A percentile compares a stretch with the other conserved stretches of the same genome.
phyloP scores from a whole-genome alignment of 2,797 vertebrate species.

The Hipposideros larvatus region DNA sequence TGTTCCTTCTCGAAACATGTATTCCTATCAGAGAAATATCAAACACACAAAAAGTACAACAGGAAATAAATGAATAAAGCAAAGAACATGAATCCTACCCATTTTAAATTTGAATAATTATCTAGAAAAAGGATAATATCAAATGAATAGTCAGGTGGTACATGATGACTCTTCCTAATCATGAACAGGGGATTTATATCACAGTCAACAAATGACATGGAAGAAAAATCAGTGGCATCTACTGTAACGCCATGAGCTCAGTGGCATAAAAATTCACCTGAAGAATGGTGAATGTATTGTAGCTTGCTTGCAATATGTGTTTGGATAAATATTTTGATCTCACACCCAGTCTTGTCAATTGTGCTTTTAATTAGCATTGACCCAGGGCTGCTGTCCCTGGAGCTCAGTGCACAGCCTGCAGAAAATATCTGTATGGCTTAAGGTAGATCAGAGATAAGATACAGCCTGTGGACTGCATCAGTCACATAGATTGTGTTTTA shows the following conservation, averaged over 20 bases:
- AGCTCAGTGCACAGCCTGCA: background rate
- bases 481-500: background rate
- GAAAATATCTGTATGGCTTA: background rate
- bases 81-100: background rate
- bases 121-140: background rate
- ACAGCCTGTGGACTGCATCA: background rate
- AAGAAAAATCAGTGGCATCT: background rate
- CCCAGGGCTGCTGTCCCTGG: too few relatives aligned
- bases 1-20: background rate
- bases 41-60: background rate
- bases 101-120: background rate
- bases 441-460: background rate
- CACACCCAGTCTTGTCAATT: background rate
- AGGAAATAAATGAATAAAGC: background rate
- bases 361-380: background rate
- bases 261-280: background rate
- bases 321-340: background rate
- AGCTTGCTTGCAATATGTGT: background rate
- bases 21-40: background rate
- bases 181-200: background rate
- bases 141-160: background rate
- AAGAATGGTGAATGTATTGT: background rate
- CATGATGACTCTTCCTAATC: background rate
- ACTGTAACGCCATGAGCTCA: background rate
- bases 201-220: background rate